phyloP scores from a whole-genome alignment of 2,797 vertebrate genomes.

The Dipus sagitta region DNA sequence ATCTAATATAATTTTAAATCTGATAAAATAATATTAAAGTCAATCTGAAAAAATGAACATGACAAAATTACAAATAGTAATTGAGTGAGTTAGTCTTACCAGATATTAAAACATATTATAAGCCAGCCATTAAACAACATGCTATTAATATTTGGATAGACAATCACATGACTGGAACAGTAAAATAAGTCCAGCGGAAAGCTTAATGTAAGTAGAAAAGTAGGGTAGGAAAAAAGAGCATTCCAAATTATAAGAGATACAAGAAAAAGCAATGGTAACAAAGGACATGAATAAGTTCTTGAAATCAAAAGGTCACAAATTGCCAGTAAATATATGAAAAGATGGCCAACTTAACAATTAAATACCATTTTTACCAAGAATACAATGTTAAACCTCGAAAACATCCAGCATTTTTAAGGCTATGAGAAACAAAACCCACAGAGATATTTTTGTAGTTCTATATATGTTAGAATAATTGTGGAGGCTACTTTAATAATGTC shows the following conservation, averaged over 20 bases:
- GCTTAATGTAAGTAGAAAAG: not conserved
- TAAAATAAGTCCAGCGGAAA: constrained; percentile 43
- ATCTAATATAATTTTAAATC: not conserved
- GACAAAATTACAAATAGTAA: constrained; percentile 54
- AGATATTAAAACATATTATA: constrained; percentile 45
- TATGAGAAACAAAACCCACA: not conserved
- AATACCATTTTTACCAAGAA: constrained; percentile 20
- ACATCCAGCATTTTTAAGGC: not conserved
- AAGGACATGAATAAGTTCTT: not conserved
- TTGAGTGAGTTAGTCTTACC: constrained; percentile 35
- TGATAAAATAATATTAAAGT: constrained; percentile 56
- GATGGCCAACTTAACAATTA: not conserved
- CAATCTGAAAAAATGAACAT: constrained; percentile 56
- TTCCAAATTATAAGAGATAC: constrained; percentile 44
- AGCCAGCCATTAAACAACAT: constrained; percentile 32
- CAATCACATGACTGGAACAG: not conserved
- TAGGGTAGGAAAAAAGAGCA: not conserved
- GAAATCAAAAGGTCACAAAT: constrained; percentile 43
- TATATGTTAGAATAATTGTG: constrained; percentile 32
- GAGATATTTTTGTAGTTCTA: not conserved
- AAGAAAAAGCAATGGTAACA: not conserved
- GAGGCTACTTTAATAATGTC: not conserved
- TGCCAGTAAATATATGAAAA: constrained; percentile 32
- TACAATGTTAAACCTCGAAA: constrained; percentile 47
- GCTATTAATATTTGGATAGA: constrained; percentile 29